Percentiles rank a stretch among this genome's conserved stretches.
Conservation (phyloP, 2,888 invertebrate genomes). For the Melieria crassipennis region DNA sequence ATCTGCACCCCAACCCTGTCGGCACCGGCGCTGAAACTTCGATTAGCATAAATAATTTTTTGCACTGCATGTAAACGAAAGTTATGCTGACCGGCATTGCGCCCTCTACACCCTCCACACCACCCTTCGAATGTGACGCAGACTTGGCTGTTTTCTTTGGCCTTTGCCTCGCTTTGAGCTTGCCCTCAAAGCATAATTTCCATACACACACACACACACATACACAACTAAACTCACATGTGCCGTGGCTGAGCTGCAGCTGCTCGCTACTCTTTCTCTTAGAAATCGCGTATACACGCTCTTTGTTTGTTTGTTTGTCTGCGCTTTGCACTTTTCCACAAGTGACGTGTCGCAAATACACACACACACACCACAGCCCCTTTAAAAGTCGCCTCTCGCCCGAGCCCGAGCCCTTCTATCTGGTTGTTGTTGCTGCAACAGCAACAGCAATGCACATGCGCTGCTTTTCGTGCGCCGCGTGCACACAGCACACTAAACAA, state of each 20-base stretch:
- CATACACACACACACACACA: neutral
- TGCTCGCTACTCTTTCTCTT: too few relatives aligned
- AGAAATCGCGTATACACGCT: too few relatives aligned
- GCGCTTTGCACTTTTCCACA: too few relatives aligned
- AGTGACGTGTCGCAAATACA: neutral
- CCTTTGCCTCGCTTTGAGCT: neutral
- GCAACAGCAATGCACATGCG: constrained; percentile 20
- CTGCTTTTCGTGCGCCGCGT: neutral
- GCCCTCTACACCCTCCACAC: too few relatives aligned
- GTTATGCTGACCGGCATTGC: constrained; percentile 21
- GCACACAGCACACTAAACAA: too few relatives aligned
- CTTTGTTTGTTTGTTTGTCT: too few relatives aligned
- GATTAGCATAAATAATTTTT: too few relatives aligned
- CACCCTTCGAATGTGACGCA: too few relatives aligned
- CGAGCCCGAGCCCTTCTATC: neutral
- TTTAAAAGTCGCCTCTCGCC: too few relatives aligned
- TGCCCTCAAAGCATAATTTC: neutral
- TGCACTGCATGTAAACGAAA: constrained; percentile 18
- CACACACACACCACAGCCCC: neutral
- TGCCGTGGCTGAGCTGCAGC: neutral
- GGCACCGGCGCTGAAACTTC: neutral
- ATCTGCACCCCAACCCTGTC: neutral
- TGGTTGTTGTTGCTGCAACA: neutral
- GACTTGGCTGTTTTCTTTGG: neutral
- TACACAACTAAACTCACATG: neutral